A percentile compares a stretch with the other conserved stretches of the same genome.
Evolutionary conservation across 2,888 invertebrate species (phyloP).

Genomic region (Osedax frankpressi): DNA sequence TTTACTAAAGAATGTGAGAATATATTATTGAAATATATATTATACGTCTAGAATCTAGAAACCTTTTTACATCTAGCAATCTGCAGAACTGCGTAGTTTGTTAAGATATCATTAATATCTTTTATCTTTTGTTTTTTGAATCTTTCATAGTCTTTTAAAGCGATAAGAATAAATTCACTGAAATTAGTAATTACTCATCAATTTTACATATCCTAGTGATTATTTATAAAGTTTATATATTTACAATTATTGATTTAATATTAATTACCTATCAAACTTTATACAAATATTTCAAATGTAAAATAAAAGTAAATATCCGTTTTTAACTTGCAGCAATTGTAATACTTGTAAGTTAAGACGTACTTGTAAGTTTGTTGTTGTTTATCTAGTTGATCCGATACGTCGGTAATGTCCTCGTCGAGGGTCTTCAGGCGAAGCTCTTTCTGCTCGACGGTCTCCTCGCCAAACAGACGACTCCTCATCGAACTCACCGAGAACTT

Average conservation of each 20-base stretch:
- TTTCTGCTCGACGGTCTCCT: slow-evolving; percentile 41
- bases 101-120: slow-evolving; percentile 43
- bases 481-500: slow-evolving; percentile 42
- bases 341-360: too few relatives aligned
- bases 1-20: too few relatives aligned
- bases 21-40: too few relatives aligned
- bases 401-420: slow-evolving; percentile 41
- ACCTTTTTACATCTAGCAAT: slow-evolving; percentile 30
- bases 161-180: slow-evolving; percentile 38
- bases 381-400: too few relatives aligned
- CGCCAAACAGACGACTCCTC: slow-evolving; percentile 42
- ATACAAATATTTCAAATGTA: not conserved
- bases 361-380: too few relatives aligned
- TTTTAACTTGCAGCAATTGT: too few relatives aligned
- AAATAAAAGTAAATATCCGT: not conserved
- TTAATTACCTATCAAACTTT: too few relatives aligned
- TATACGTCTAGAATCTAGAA: not conserved
- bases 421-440: slow-evolving; percentile 41
- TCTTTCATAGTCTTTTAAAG: slow-evolving; percentile 40
- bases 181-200: slow-evolving; percentile 1
- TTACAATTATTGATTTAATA: too few relatives aligned
- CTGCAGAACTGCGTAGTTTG: slow-evolving; percentile 44
- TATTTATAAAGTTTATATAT: not conserved
- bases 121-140: slow-evolving; percentile 43
- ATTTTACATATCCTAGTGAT: not conserved